Base-by-base conservation (phyloP, 2,888 invertebrate genomes). In the Diplazon laetatorius region DNA sequence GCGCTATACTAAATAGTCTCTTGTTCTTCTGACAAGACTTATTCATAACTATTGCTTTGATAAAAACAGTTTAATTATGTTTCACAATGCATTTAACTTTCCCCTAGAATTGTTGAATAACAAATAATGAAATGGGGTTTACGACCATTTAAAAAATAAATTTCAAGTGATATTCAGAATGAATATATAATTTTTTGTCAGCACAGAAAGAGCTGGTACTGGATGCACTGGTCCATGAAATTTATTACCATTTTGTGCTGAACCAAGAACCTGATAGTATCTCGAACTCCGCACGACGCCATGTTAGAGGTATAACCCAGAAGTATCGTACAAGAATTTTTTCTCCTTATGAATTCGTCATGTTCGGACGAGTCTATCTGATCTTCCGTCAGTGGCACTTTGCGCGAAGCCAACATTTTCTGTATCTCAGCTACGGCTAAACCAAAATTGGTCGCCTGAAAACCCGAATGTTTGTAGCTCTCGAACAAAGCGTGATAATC, bases 221-320 rank as follows among this genome's bases (percentile, higher is more conserved):
- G n/a, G n/a, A n/a, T n/a, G n/a, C n/a, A n/a, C n/a, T n/a, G n/a
- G 14, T 39, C n/a, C 35, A 12, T 60, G 12, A 12, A 10, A 48
- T 63, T 35, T 14, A 85, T 85, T 88, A 94, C 94, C 93, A 98
- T 94, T 89, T 94, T 95, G 88, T 97, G 95, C 87, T 98, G 94
- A 0, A 95, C 96, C 70, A 98, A 92, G 92, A 97, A 99, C 68
- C 95, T 92, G 80, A 99, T 94, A 0, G 96, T 95, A 87, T 99
- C 99, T 79, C 99, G 92, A 76, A 99, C 92, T 1, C 99, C 99
- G 68, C 97, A 96, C 0, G 99, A 99, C 35, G 98, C 96, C 93
- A 99, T 95, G 91, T 99, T 99, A 0, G 99, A 99, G 0, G 99
- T 99, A 89, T 96, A 99, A 1, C 99, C 98, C 80, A 99, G 92